phyloP scores from a whole-genome alignment of 2,113 vertebrate genomes.

The Potamarius usumacintae region DNA sequence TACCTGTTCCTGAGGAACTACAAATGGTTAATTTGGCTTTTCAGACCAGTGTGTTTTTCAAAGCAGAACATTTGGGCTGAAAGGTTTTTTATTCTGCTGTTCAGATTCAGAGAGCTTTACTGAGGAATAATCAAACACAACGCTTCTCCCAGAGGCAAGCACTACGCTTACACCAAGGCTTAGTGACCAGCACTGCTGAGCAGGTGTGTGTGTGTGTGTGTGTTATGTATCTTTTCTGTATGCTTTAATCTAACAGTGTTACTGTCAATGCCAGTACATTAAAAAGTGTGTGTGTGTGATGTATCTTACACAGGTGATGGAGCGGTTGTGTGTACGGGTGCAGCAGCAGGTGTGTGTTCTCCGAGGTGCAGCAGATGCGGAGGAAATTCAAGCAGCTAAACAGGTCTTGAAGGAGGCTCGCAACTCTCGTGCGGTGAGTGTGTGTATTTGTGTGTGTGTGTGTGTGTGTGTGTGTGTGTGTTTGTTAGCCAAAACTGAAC shows the following conservation, averaged over 20 bases:
- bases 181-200: slow-evolving; percentile 88
- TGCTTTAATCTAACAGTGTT: neutral
- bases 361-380: slow-evolving; percentile 76
- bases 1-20: neutral
- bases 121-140: slow-evolving; percentile 89
- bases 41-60: neutral
- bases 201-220: slow-evolving; percentile 68
- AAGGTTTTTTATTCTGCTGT: neutral
- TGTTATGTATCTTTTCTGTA: neutral
- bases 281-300: neutral
- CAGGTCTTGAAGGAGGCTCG: slow-evolving; percentile 87
- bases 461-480: neutral
- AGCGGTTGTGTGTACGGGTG: slow-evolving; percentile 83
- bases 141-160: slow-evolving; percentile 87
- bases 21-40: neutral
- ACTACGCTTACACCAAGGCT: slow-evolving; percentile 86
- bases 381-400: slow-evolving; percentile 82
- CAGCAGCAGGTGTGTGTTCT: slow-evolving; percentile 85
- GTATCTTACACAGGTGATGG: slow-evolving; percentile 76
- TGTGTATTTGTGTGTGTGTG: neutral
- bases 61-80: neutral
- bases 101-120: slow-evolving; percentile 86
- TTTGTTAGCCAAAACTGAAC: neutral
- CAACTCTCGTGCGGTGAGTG: slow-evolving; percentile 84
- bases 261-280: neutral